Evolutionary conservation across 2,797 vertebrate species (phyloP), one percentile per base, ranked within the genome.

Genomic region (Cryptoblepharus egeriae): DNA sequence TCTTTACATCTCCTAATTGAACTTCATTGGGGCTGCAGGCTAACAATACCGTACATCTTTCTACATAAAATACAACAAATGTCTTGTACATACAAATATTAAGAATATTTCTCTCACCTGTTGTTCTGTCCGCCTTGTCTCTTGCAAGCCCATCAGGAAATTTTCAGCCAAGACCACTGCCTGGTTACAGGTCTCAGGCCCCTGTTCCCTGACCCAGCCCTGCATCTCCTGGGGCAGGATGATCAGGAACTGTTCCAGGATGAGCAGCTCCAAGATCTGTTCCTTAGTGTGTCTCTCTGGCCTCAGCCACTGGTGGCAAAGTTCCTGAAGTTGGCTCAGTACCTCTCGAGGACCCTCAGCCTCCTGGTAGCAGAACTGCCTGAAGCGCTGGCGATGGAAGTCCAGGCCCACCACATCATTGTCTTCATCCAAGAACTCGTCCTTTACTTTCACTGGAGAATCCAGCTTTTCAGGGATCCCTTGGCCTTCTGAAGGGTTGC

Each of bases 171-270:
- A 28, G 42, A 42, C 9, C 39, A 65, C 24, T 1, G 79, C 79
- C 16, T 81, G 70, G 42, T 60, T 26, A 2, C 79, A 74, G 5
- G 79, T 74, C 60, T 61, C 79, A 0, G 70, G 70, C 1, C 70
- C 70, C 0, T 26, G 26, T 73, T 64, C 49, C 32, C 70, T 55
- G 10, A 81, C 79, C 79, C 79, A 81, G 45, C 64, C 57, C 70
- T 81, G 79, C 79, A 81, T 81, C 58, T 81, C 79, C 70, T 37
- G 45, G 15, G 79, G 79, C 9, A 81, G 70, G 45, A 81, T 55
- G 42, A 42, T 55, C 60, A 81, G 70, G 15, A 81, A 81, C 79
- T 81, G 79, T 15, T 81, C 79, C 70, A 81, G 70, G 16, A 81
- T 28, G 32, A 81, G 60, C 60, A 65, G 16, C 32, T 81, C 79